Evolutionary conservation across 2,797 vertebrate genomes (phyloP).

Genomic region (Glyptemys insculpta): DNA sequence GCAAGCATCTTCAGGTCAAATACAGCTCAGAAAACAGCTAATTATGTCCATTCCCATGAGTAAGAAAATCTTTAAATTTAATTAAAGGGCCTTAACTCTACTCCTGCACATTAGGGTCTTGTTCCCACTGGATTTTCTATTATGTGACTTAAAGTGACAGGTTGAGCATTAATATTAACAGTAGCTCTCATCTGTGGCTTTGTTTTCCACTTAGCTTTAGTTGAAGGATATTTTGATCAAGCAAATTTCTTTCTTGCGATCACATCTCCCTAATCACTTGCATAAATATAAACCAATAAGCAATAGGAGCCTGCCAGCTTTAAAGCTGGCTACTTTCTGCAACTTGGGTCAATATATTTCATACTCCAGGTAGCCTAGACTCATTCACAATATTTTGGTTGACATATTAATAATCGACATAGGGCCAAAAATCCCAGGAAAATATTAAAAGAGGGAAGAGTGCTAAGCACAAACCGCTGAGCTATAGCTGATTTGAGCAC

Average conservation of each 20-base stretch:
- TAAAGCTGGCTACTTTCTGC: constrained; percentile 60
- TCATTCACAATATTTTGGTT: constrained; percentile 65
- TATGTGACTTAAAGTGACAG: constrained; percentile 56
- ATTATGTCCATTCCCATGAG: constrained; percentile 77
- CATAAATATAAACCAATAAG: constrained; percentile 47
- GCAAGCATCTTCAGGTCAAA: constrained; percentile 78
- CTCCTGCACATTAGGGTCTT: constrained; percentile 67
- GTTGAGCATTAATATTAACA: constrained; percentile 61
- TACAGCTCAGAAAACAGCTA: constrained; percentile 79
- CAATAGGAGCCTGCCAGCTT: constrained; percentile 34
- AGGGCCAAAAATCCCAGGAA: constrained; percentile 55
- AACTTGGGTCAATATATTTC: constrained; percentile 40
- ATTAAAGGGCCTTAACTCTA: constrained; percentile 80
- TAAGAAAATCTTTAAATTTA: constrained; percentile 83
- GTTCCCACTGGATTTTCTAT: constrained; percentile 70
- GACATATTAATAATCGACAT: constrained; percentile 57
- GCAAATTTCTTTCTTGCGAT: constrained; percentile 21
- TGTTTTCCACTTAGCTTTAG: constrained; percentile 53
- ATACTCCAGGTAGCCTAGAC: constrained; percentile 26
- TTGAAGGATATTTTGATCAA: constrained; percentile 60
- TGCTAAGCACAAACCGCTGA: constrained; percentile 54
- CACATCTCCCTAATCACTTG: constrained; percentile 25
- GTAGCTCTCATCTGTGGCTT: constrained; percentile 42
- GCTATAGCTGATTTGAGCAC: not conserved
- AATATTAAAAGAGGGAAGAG: constrained; percentile 42